phyloP scores from a whole-genome alignment of 2,797 vertebrate species.

The Urosaurus nigricauda region DNA sequence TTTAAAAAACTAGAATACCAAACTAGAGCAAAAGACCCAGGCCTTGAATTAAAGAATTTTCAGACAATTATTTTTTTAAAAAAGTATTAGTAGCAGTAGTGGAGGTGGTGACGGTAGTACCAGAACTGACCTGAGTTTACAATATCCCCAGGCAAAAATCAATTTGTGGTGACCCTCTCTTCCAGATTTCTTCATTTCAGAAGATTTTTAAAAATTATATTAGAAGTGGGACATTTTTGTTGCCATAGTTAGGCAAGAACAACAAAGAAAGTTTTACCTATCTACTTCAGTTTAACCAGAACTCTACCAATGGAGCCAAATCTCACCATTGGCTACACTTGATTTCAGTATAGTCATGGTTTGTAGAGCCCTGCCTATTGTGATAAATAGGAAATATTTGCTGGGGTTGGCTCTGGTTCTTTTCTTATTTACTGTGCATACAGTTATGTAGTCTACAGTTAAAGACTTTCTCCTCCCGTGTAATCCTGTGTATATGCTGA shows the following conservation, averaged over 20 bases:
- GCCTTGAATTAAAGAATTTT: background rate
- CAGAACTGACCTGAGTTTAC: background rate
- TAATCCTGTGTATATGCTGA: background rate
- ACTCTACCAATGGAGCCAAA: background rate
- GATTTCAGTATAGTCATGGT: background rate
- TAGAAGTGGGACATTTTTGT: background rate
- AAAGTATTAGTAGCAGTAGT: too few species aligned
- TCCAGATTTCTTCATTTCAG: background rate
- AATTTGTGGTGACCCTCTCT: background rate
- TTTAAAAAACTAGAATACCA: too few species aligned
- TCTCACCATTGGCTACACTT: background rate
- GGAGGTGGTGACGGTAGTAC: too few species aligned
- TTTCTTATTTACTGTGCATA: background rate
- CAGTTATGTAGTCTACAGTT: background rate
- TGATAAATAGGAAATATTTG: background rate
- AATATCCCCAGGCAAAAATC: background rate
- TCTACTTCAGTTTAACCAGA: background rate
- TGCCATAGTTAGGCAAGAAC: background rate
- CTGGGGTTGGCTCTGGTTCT: background rate
- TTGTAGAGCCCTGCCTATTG: background rate
- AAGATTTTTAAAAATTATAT: too few species aligned
- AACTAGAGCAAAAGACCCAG: background rate
- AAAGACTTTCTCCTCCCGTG: background rate
- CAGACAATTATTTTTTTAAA: background rate
- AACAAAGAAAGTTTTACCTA: background rate